These are phyloP conservation scores for Perizoma affinitatum DNA, from an alignment of 2,888 invertebrate genomes.

Conservation along the genomic window DNA sequence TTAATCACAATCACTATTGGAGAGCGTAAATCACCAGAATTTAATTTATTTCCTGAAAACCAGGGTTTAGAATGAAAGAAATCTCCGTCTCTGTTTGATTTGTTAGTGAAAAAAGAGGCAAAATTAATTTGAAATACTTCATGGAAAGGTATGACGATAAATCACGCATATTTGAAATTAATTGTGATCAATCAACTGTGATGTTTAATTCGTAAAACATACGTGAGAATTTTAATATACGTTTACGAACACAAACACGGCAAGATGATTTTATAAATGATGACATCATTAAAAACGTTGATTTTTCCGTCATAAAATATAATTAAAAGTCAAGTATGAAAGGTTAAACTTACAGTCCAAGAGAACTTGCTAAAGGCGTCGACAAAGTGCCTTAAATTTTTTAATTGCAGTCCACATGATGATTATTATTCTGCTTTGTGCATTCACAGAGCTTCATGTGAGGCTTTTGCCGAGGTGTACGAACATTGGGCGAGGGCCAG, in stretches of 20 bases:
- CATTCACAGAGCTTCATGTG: slow-evolving; percentile 72
- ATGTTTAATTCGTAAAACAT: slow-evolving; percentile 3
- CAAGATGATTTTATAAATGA: slow-evolving; percentile 34
- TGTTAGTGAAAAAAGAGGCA: too few relatives aligned
- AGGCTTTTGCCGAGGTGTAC: slow-evolving; percentile 62
- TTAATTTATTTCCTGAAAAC: slow-evolving; percentile 41
- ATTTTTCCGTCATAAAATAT: slow-evolving; percentile 31
- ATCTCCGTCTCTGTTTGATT: too few relatives aligned
- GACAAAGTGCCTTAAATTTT: slow-evolving; percentile 82
- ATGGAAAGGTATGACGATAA: too few relatives aligned
- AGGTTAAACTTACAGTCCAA: slow-evolving; percentile 54
- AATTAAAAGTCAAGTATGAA: slow-evolving; percentile 42
- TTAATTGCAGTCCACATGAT: slow-evolving; percentile 80
- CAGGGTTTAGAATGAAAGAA: slow-evolving; percentile 9
- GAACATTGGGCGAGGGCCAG: slow-evolving; percentile 45
- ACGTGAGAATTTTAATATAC: slow-evolving; percentile 5
- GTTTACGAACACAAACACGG: slow-evolving; percentile 26
- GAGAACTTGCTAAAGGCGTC: slow-evolving; percentile 57
- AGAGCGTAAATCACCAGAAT: slow-evolving; percentile 45
- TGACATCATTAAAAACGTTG: slow-evolving; percentile 43
- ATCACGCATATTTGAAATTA: slow-evolving; percentile 14
- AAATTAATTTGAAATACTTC: not conserved
- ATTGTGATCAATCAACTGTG: slow-evolving; percentile 8
- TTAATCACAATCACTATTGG: slow-evolving; percentile 55
- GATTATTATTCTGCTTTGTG: slow-evolving; percentile 81